These are phyloP conservation scores for Malurus leucopterus DNA, from an alignment of 2,797 vertebrate species.

Conservation along the genomic window DNA sequence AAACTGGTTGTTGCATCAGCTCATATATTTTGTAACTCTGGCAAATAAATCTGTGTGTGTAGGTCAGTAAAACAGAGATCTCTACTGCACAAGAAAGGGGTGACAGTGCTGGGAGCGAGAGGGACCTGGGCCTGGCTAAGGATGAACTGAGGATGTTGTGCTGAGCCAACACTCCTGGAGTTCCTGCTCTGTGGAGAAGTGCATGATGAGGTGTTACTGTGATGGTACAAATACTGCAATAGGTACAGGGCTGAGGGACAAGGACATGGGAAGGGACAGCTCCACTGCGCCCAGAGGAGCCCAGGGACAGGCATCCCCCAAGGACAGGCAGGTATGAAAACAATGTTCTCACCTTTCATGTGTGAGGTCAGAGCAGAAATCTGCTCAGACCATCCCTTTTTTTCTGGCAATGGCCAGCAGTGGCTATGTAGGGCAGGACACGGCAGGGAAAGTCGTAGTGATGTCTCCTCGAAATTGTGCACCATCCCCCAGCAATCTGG, in stretches of 20 bases:
- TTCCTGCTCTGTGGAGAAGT: background rate
- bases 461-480: background rate
- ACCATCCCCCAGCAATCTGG: background rate
- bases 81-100: background rate
- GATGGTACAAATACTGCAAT: background rate
- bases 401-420: background rate
- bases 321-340: background rate
- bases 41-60: slow-evolving; percentile 12
- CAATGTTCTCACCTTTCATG: background rate
- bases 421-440: background rate
- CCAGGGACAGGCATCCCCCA: background rate
- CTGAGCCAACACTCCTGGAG: background rate
- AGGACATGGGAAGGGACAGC: background rate
- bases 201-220: background rate
- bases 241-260: background rate
- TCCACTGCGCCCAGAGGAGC: accelerated
- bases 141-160: background rate
- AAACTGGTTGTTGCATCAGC: background rate
- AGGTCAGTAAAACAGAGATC: background rate
- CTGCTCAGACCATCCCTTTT: background rate
- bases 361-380: background rate
- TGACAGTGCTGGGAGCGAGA: background rate
- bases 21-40: background rate
- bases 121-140: background rate
- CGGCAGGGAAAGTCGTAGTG: background rate